Evolutionary conservation across 1,140 invertebrate genomes (phyloP).

Genomic region (Frieseomelitta varia): DNA sequence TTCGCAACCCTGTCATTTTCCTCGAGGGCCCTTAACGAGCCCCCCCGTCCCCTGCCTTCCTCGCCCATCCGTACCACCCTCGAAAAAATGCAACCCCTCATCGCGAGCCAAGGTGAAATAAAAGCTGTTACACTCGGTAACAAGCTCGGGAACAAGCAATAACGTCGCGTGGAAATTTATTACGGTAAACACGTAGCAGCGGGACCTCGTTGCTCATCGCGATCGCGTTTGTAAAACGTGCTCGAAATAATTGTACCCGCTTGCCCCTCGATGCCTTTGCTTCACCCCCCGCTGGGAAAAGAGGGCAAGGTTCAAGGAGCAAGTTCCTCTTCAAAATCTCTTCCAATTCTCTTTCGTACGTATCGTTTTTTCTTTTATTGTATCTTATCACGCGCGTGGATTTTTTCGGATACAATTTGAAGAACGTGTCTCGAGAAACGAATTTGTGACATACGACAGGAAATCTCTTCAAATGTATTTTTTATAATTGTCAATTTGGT

Average conservation of each 20-base stretch:
- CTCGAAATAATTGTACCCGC: constrained; percentile 17
- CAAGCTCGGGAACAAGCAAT: constrained; percentile 42
- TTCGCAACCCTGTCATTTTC: constrained; percentile 68
- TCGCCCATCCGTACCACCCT: constrained; percentile 8
- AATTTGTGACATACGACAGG: too few relatives aligned
- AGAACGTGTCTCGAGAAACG: neutral
- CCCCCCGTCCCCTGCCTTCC: neutral
- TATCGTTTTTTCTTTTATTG: neutral
- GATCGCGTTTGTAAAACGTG: constrained; percentile 1
- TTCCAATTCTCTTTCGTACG: neutral
- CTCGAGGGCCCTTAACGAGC: constrained; percentile 70
- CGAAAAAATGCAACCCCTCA: constrained; percentile 47
- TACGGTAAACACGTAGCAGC: constrained; percentile 33
- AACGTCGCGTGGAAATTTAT: constrained; percentile 49
- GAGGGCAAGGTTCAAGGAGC: neutral
- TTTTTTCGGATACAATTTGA: neutral
- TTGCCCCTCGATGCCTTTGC: too few relatives aligned
- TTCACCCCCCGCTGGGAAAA: too few relatives aligned
- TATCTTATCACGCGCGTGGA: accelerated
- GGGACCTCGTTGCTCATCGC: neutral
- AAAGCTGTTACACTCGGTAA: constrained; percentile 52
- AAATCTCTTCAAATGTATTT: too few relatives aligned
- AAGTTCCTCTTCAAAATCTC: neutral
- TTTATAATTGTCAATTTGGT: too few relatives aligned
- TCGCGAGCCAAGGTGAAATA: constrained; percentile 37